Evolutionary conservation across 2,888 invertebrate species (phyloP).

Genomic region (Rhyacophila evoluta): DNA sequence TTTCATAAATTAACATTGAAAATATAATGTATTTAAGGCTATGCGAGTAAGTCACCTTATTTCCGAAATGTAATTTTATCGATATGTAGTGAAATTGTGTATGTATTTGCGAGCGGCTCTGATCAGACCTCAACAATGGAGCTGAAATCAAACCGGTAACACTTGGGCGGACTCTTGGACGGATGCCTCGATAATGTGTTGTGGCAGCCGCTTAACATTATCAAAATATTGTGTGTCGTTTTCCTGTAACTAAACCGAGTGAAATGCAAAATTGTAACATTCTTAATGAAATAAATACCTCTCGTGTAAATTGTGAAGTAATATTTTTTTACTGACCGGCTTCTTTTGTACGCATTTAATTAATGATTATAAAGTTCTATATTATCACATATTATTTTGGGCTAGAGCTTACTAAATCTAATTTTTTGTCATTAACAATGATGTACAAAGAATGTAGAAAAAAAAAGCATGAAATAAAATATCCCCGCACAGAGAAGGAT

Average conservation of each 20-base stretch:
- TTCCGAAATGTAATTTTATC: slow-evolving; percentile 40
- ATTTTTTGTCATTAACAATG: no score
- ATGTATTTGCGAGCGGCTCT: slow-evolving; percentile 1
- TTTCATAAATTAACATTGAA: slow-evolving; percentile 34
- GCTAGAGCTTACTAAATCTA: no score
- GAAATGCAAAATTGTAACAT: neutral
- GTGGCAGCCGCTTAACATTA: neutral
- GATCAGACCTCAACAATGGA: neutral
- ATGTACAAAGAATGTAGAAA: no score
- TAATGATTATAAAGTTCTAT: no score
- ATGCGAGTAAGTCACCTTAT: slow-evolving; percentile 45
- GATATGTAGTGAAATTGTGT: slow-evolving; percentile 45
- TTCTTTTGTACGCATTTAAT: no score
- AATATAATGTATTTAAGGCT: slow-evolving; percentile 47
- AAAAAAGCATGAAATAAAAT: no score
- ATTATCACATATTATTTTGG: no score
- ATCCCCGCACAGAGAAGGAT: no score
- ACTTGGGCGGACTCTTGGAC: neutral
- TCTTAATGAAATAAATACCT: neutral
- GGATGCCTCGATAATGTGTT: neutral
- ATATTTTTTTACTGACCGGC: no score
- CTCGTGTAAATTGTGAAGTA: neutral
- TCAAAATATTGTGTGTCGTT: neutral
- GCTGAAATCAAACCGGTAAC: neutral
- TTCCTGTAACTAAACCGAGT: neutral